These are phyloP conservation scores for Haemorhous mexicanus DNA, from an alignment of 2,113 vertebrate species.

Conservation along the genomic window DNA sequence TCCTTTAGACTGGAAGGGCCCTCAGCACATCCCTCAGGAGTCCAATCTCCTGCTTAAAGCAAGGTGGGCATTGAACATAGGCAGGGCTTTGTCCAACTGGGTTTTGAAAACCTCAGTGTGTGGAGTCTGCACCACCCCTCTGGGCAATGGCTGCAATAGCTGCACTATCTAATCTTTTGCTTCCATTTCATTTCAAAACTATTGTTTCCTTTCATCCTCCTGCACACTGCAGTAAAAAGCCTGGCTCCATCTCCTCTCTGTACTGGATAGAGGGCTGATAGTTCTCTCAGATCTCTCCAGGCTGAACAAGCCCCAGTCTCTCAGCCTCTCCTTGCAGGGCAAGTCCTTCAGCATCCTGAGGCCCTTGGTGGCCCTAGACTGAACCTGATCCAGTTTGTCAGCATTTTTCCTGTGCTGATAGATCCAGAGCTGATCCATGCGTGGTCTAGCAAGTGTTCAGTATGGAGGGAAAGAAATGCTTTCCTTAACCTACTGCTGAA, in stretches of 20 bases:
- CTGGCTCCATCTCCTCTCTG: background rate
- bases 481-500: background rate
- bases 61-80: background rate
- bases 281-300: background rate
- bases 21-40: background rate
- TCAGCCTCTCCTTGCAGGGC: background rate
- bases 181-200: background rate
- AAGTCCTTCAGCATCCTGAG: background rate
- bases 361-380: background rate
- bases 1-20: background rate
- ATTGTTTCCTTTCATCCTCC: background rate
- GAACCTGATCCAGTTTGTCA: background rate
- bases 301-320: background rate
- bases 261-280: background rate
- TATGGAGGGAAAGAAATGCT: background rate
- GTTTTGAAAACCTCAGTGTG: background rate
- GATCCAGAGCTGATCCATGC: background rate
- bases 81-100: background rate
- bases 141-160: background rate
- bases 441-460: background rate
- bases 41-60: background rate
- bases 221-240: background rate
- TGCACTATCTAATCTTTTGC: background rate
- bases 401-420: background rate
- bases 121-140: background rate